phyloP scores from a whole-genome alignment of 37 sponge, comb jelly and placozoan species.

The Mnemiopsis leidyi region DNA sequence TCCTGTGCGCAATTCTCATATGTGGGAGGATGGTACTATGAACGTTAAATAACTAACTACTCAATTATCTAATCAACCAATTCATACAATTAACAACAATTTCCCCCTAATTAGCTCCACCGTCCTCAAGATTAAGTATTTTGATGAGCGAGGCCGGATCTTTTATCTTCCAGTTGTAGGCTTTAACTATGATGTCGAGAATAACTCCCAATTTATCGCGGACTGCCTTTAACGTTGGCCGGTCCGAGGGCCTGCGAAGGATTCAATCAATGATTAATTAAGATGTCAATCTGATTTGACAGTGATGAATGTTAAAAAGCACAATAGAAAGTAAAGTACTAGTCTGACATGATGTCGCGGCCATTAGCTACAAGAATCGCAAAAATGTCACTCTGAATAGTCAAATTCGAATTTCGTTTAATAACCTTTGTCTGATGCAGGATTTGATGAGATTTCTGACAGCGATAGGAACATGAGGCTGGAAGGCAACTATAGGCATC shows the following conservation, averaged over 20 bases:
- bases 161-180: slow-evolving; percentile 45
- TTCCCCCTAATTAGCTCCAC: neutral
- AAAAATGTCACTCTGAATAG: too few relatives aligned
- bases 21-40: neutral
- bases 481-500: neutral
- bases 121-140: neutral
- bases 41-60: neutral
- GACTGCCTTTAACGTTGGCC: neutral
- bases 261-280: neutral
- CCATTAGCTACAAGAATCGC: too few relatives aligned
- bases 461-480: neutral
- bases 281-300: too few relatives aligned
- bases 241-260: neutral
- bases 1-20: neutral
- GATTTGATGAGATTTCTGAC: neutral
- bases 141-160: neutral
- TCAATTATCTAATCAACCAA: neutral
- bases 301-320: too few relatives aligned
- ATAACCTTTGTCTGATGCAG: slow-evolving; percentile 40
- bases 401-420: too few relatives aligned
- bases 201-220: neutral
- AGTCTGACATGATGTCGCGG: too few relatives aligned
- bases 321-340: too few relatives aligned
- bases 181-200: slow-evolving; percentile 16
- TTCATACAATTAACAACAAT: neutral